Evolutionary conservation across 1,140 invertebrate genomes (phyloP), one percentile per base, ranked within the genome.

Genomic region (Drosophila takahashii): DNA sequence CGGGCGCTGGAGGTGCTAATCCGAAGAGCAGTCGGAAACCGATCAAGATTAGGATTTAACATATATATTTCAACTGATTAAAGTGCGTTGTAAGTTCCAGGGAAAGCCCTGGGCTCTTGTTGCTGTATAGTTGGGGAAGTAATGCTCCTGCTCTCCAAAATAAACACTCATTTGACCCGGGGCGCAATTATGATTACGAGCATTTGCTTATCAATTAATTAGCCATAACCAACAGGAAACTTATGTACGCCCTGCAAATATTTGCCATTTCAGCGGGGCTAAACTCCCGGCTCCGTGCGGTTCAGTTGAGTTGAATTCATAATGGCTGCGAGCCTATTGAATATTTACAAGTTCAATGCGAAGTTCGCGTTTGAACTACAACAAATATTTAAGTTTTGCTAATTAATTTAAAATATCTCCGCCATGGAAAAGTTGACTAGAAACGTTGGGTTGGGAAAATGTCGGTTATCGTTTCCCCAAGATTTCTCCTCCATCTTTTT

Each of bases 191-290:
- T 83, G 78, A 75, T 85, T 84, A 73, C 77, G 73, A 78, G 75
- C 78, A 59, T 76, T 87, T 83, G 84, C 79, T 87, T 87, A 87
- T 89, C 72, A 83, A 87, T 89, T 87, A 87, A 87, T 87, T 89
- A 89, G 84, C 84, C 71, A 79, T 89, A 62, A 73, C 78, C 84
- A 89, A 87, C 66, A 79, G 45, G 76, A 54, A 81, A 81, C 67
- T 72, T 72, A 81, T 83, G 79, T 81, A 66, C 67, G 45, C 53
- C 37, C 57, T 16, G 41, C 61, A 83, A 86, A 86, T 86, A 89
- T 86, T 86, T 83, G 66, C 66, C 50, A 58, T 50, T 79, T 61
- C 67, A 59, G 44, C n/a, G 64, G 45, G 44, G 37, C 45, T 64
- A 58, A 62, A 48, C 59, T 48, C 34, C n/a, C 34, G 56, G 32